These are phyloP conservation scores for Erebia ligea DNA, from an alignment of 2,888 invertebrate genomes.

Conservation along the genomic window DNA sequence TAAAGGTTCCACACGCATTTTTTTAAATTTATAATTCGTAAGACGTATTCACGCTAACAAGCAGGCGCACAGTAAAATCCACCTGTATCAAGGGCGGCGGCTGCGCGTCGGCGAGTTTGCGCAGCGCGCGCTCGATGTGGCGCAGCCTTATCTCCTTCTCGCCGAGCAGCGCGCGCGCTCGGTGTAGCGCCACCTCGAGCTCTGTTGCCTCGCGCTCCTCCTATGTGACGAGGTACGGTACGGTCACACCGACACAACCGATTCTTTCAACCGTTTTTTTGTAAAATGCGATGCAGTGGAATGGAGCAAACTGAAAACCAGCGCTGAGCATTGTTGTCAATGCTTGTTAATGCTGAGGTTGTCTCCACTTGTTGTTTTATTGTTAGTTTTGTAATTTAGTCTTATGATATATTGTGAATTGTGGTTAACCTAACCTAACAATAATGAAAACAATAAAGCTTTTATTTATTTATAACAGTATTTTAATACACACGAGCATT, in stretches of 20 bases:
- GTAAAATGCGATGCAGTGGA: no score
- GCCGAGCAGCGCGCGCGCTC: constrained; percentile 90
- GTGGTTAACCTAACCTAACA: no score
- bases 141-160: constrained; percentile 92
- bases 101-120: constrained; percentile 79
- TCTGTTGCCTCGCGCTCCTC: constrained; percentile 93
- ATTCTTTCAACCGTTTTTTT: no score
- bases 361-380: no score
- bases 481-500: no score
- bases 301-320: no score
- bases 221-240: constrained; percentile 56
- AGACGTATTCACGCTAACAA: constrained; percentile 14
- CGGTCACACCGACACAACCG: background rate
- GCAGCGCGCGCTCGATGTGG: constrained; percentile 90
- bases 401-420: no score
- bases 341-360: no score
- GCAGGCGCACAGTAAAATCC: constrained; percentile 6
- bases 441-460: no score
- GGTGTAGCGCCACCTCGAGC: constrained; percentile 92
- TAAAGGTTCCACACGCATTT: background rate
- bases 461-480: no score
- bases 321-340: no score
- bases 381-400: no score
- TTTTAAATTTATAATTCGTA: background rate
- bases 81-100: constrained; percentile 68